Base-by-base conservation (phyloP, 1,140 invertebrate genomes). In the Luehdorfia chinensis region DNA sequence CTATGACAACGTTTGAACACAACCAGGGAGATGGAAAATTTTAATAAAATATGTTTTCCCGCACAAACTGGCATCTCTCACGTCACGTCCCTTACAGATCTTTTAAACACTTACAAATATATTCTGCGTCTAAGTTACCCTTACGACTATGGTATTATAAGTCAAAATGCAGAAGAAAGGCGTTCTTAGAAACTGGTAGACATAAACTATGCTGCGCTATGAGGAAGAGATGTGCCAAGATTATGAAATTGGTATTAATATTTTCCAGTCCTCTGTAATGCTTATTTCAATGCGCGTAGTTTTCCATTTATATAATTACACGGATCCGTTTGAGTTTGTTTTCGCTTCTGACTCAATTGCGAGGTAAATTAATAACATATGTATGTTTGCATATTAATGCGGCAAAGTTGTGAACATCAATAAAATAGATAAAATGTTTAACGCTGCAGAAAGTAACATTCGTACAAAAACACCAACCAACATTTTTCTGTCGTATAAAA, bases 41-140 rank as follows among this genome's bases (percentile, higher is more conserved):
- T 70, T 74, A 77, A 74, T 77, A 77, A 74, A 74, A 72, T 77
- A 77, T 72, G 66, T 76, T 76, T 66, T 49, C 56, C 60, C 64
- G 64, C 64, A 59, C 66, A 74, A 72, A 74, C 68, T 68, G 59
- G 57, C 58, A 54, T 73, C 63, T 65, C 52, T 34, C 55, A 55
- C 66, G 59, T 68, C 66, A 66, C 64, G 60, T 64, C 56, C 60
- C 53, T 61, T 59, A 65, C 59, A 54, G 52, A 62, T 66, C 62
- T 62, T 56, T 61, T 61, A 58, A 63, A 55, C 59, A 51, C 53
- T 52, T 52, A 31, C 47, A 47, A 52, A 43, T 15, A 31, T 7
- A 39, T 16, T 31, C 9, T 23, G 15, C 41, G 12, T 6, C 9
- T 12, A 5, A 31, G 2, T 18, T 12, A 28, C n/a, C 46, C 34